These are phyloP conservation scores for Endotricha flammealis DNA, from an alignment of 2,888 invertebrate species.

Conservation along the genomic window DNA sequence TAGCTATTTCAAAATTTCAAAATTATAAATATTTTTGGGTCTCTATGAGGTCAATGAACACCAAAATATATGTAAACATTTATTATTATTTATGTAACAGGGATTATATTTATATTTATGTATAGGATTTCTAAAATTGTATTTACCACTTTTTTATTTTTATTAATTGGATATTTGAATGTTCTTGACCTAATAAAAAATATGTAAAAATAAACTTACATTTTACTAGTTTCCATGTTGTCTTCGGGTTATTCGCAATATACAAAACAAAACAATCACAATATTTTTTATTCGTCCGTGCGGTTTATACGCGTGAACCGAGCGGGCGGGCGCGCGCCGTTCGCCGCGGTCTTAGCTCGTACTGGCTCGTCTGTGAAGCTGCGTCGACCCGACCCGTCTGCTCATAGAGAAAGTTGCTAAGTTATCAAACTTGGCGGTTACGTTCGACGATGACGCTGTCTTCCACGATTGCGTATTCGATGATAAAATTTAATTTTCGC, in stretches of 20 bases:
- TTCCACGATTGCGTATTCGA: conserved; percentile 70
- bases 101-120: too few relatives aligned
- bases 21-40: too few relatives aligned
- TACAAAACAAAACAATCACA: conserved; percentile 46
- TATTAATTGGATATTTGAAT: too few relatives aligned
- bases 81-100: too few relatives aligned
- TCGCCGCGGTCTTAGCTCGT: conserved; percentile 58
- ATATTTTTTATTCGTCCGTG: conserved; percentile 36
- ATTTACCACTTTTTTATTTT: too few relatives aligned
- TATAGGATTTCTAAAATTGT: too few relatives aligned
- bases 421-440: conserved; percentile 74
- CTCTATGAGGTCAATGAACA: too few relatives aligned
- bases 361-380: conserved; percentile 59
- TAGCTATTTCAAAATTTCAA: too few relatives aligned
- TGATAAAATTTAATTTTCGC: conserved; percentile 69
- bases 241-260: conserved; percentile 42
- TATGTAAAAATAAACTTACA: conserved; percentile 43
- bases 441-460: conserved; percentile 71
- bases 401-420: conserved; percentile 66
- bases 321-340: conserved; percentile 50
- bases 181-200: conserved; percentile 3
- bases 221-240: conserved; percentile 59
- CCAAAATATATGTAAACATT: too few relatives aligned
- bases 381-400: conserved; percentile 23
- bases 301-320: conserved; percentile 33